Evolutionary conservation across 2,888 invertebrate species (phyloP).

Genomic region (Temnothorax rugatulus): DNA sequence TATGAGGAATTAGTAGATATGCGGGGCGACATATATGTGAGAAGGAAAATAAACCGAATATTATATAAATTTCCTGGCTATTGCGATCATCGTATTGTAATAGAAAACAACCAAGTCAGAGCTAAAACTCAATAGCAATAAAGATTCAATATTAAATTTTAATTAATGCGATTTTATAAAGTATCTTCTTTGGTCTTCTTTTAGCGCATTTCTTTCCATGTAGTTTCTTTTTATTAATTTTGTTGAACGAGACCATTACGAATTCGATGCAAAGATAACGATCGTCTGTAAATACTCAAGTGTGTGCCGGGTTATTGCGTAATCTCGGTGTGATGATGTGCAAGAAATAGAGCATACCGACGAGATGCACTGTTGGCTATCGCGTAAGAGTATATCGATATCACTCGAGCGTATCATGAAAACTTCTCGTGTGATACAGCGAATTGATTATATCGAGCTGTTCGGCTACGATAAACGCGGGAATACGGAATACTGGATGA

Average conservation of each 20-base stretch:
- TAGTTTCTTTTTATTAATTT: background rate
- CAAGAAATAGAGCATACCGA: slow-evolving; percentile 23
- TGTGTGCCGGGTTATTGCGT: background rate
- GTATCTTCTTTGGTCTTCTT: background rate
- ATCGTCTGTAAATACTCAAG: background rate
- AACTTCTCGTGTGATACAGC: slow-evolving; percentile 68
- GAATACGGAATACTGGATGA: background rate
- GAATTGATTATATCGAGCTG: slow-evolving; percentile 29
- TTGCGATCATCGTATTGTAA: background rate
- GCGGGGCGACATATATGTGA: background rate
- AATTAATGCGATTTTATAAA: background rate
- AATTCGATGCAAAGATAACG: background rate
- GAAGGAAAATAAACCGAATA: background rate
- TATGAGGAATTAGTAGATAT: background rate
- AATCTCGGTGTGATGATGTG: background rate
- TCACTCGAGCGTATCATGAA: slow-evolving; percentile 70
- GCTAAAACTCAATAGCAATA: background rate
- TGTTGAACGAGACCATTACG: background rate
- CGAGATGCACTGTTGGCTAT: slow-evolving; percentile 35
- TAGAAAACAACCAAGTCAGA: background rate
- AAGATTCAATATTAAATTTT: slow-evolving; percentile 5
- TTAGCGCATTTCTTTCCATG: background rate
- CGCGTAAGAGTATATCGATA: slow-evolving; percentile 68
- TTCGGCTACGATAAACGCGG: slow-evolving; percentile 14
- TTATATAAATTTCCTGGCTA: background rate